Conservation (phyloP, 2,797 vertebrate genomes). For the Caiman crocodilus region DNA sequence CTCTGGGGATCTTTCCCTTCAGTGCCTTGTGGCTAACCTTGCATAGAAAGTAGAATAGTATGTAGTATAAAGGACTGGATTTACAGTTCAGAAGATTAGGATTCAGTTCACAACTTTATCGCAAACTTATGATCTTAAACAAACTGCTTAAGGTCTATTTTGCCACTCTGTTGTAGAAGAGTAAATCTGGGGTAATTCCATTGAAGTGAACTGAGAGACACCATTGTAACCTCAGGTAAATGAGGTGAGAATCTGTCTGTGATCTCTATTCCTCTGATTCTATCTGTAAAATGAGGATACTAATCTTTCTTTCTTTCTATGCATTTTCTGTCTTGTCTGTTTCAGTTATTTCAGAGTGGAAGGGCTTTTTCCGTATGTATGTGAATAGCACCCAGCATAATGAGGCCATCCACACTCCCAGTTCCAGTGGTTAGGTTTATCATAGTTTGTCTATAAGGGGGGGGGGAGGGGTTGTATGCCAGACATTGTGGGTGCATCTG, state of each 20-base stretch:
- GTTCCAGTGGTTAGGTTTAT: fast-evolving
- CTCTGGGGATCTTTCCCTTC: background rate
- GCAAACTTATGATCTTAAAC: background rate
- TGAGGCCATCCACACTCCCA: background rate
- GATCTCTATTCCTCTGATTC: background rate
- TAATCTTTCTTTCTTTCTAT: slow-evolving; percentile 6
- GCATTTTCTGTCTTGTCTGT: background rate
- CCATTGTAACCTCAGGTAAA: background rate
- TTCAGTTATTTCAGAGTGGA: background rate
- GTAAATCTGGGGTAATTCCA: fast-evolving
- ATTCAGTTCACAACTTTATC: background rate
- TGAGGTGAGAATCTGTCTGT: background rate
- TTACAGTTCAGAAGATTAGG: background rate
- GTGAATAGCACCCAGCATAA: background rate
- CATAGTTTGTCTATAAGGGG: background rate
- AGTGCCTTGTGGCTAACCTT: slow-evolving; percentile 16
- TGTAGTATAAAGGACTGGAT: background rate
- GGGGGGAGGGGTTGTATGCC: no score
- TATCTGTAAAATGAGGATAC: background rate
- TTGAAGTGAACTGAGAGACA: background rate
- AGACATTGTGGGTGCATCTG: no score
- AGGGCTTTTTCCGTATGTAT: background rate
- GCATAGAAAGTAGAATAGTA: background rate
- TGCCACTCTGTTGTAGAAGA: background rate
- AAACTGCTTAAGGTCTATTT: background rate